Conservation (phyloP, 2,113 vertebrate species). For the Phylloscopus trochiloides region DNA sequence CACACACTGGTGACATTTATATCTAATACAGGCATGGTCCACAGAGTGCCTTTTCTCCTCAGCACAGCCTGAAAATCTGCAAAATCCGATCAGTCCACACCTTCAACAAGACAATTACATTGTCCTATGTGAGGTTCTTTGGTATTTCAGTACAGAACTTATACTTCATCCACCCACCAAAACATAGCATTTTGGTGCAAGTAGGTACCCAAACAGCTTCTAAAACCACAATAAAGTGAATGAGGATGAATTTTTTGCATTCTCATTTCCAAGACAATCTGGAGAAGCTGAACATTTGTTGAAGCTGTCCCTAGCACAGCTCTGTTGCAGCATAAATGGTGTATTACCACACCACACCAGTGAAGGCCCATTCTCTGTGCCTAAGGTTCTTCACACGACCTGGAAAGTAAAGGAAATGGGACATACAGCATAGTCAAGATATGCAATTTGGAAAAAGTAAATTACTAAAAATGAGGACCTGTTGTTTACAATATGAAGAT, state of each 20-base stretch:
- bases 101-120: background rate
- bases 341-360: background rate
- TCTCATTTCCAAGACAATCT: background rate
- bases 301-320: background rate
- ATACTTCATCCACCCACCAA: background rate
- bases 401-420: background rate
- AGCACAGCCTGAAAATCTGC: background rate
- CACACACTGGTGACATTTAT: background rate
- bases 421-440: background rate
- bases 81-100: background rate
- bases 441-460: background rate
- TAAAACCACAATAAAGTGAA: background rate
- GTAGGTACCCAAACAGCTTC: background rate
- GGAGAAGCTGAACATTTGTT: background rate
- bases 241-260: background rate
- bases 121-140: background rate
- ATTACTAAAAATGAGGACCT: background rate
- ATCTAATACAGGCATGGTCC: accelerated
- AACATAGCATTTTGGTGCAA: background rate
- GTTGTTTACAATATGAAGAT: background rate
- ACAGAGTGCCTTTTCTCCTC: background rate
- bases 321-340: accelerated
- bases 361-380: background rate
- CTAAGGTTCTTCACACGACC: background rate
- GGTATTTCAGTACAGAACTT: background rate